A percentile compares a stretch with the other conserved stretches of the same genome.
Evolutionary conservation across 2,888 invertebrate genomes (phyloP).

Genomic region (Ctena decussata): DNA sequence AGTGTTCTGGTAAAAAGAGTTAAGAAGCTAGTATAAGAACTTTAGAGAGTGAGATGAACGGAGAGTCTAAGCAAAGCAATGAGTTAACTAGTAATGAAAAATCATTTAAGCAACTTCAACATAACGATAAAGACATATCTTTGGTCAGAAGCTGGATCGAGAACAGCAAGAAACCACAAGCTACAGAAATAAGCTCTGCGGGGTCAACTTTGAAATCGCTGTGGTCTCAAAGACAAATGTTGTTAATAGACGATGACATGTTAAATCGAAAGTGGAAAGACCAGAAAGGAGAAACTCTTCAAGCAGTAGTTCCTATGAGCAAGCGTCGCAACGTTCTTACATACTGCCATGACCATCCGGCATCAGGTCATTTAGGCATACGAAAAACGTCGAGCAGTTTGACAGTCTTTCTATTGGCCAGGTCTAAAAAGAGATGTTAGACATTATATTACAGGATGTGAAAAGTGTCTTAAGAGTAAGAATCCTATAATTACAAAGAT

Average conservation of each 20-base stretch:
- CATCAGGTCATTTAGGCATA: too few relatives aligned
- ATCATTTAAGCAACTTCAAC: neutral
- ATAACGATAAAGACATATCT: neutral
- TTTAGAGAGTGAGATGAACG: neutral
- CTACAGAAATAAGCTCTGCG: neutral
- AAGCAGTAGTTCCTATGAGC: too few relatives aligned
- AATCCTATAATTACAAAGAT: neutral
- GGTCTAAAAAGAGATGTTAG: neutral
- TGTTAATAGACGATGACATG: neutral
- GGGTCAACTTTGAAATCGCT: neutral
- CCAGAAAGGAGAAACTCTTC: too few relatives aligned
- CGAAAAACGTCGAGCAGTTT: too few relatives aligned
- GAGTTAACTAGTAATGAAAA: too few relatives aligned
- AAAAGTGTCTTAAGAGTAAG: slow-evolving; percentile 4
- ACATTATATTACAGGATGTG: slow-evolving; percentile 6
- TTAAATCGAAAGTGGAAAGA: too few relatives aligned
- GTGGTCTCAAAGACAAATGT: neutral
- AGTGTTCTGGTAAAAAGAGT: neutral
- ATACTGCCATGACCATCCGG: too few relatives aligned
- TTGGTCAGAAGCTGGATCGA: neutral
- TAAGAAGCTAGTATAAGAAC: neutral
- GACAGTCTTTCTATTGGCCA: slow-evolving; percentile 27
- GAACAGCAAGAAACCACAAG: neutral
- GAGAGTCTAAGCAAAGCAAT: neutral
- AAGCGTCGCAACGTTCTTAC: too few relatives aligned